Conservation (phyloP, 2,797 vertebrate species). For the Platyrinchus mystaceus region DNA sequence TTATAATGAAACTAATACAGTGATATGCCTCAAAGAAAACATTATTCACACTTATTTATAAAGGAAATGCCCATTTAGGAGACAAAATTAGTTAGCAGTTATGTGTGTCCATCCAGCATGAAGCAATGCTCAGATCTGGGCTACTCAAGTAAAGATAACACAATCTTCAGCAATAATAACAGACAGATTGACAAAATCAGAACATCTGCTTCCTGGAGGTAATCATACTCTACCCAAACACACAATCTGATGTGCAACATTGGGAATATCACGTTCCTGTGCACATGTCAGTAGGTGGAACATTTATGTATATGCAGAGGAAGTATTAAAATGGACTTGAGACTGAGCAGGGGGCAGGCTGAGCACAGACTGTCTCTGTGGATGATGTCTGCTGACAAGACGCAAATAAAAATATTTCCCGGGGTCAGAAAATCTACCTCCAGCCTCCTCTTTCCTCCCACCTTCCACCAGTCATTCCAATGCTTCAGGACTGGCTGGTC, state of each 20-base stretch:
- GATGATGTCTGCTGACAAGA: background rate
- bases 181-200: background rate
- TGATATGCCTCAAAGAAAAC: background rate
- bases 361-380: background rate
- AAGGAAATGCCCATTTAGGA: background rate
- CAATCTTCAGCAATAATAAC: background rate
- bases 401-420: background rate
- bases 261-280: background rate
- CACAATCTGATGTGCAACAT: background rate
- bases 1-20: background rate
- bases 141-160: background rate
- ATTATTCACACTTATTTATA: background rate
- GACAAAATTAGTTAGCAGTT: background rate
- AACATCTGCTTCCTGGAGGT: background rate
- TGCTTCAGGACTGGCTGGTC: background rate
- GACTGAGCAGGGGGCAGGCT: background rate
- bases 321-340: background rate
- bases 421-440: background rate
- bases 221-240: background rate
- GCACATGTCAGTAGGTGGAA: accelerated
- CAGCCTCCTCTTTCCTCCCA: background rate
- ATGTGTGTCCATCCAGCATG: background rate
- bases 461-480: background rate
- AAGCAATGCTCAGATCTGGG: background rate
- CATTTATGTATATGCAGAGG: too few species aligned